Conservation (phyloP, 2,113 vertebrate species). For the Dissostichus mawsoni region DNA sequence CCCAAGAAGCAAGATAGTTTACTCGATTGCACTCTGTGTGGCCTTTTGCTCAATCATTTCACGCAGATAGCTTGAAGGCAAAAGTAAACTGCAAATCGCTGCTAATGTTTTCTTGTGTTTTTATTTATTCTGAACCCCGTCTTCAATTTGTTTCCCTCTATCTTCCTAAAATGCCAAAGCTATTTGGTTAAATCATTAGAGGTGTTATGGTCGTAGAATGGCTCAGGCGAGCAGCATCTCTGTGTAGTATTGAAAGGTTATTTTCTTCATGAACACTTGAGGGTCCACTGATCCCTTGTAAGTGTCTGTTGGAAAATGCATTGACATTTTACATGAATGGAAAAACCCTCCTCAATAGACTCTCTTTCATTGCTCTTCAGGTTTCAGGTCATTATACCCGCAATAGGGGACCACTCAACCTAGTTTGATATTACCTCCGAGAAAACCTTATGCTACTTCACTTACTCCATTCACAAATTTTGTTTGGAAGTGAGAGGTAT, state of each 20-base stretch:
- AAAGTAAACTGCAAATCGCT: conserved; percentile 56
- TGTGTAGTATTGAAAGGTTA: conserved; percentile 78
- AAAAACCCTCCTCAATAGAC: conserved; percentile 76
- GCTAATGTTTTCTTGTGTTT: conserved; percentile 57
- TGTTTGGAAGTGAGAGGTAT: conserved; percentile 41
- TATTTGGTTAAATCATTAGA: conserved; percentile 78
- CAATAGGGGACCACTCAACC: conserved; percentile 78
- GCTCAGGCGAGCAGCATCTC: conserved; percentile 69
- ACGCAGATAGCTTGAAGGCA: conserved; percentile 74
- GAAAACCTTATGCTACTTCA: conserved; percentile 59
- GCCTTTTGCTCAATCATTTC: conserved; percentile 65
- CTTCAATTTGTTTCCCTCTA: conserved; percentile 28
- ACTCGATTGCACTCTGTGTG: conserved; percentile 65
- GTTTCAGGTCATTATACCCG: conserved; percentile 79
- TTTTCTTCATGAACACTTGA: conserved; percentile 83
- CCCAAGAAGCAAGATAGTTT: conserved; percentile 58
- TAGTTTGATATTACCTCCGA: conserved; percentile 73
- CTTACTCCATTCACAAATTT: conserved; percentile 60
- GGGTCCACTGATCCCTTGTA: conserved; percentile 81
- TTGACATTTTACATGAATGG: conserved; percentile 83
- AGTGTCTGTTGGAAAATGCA: conserved; percentile 81
- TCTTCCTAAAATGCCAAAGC: conserved; percentile 79
- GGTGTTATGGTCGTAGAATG: conserved; percentile 71
- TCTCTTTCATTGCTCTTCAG: conserved; percentile 76
- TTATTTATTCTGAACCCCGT: conserved; percentile 51